Evolutionary conservation across 2,113 vertebrate species (phyloP).

Genomic region (cattle (Bos taurus)): ARS-UCD2.0 NC_037329.1:114662501-114663000

Average conservation of each 20-base stretch:
- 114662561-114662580: neutral
- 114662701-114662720: neutral
- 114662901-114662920: slow-evolving; percentile 29
- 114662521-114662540: neutral
- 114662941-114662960: slow-evolving; percentile 55
- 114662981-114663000: slow-evolving; percentile 53
- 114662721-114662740: slow-evolving; percentile 24
- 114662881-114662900: neutral
- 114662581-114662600: neutral
- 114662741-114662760: neutral
- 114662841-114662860: slow-evolving; percentile 48
- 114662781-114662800: neutral
- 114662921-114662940: slow-evolving; percentile 56
- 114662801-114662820: neutral
- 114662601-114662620: neutral
- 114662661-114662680: neutral
- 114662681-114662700: neutral
- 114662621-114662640: neutral
- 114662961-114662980: slow-evolving; percentile 63
- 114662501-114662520: slow-evolving; percentile 6
- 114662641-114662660: neutral
- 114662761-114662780: slow-evolving; percentile 22
- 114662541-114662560: slow-evolving; percentile 2
- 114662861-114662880: slow-evolving; percentile 33
- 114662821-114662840: slow-evolving; percentile 38